Evolutionary conservation across 2,888 invertebrate species (phyloP), one percentile per base, ranked within the genome.

Genomic region (Campaea margaritaria): DNA sequence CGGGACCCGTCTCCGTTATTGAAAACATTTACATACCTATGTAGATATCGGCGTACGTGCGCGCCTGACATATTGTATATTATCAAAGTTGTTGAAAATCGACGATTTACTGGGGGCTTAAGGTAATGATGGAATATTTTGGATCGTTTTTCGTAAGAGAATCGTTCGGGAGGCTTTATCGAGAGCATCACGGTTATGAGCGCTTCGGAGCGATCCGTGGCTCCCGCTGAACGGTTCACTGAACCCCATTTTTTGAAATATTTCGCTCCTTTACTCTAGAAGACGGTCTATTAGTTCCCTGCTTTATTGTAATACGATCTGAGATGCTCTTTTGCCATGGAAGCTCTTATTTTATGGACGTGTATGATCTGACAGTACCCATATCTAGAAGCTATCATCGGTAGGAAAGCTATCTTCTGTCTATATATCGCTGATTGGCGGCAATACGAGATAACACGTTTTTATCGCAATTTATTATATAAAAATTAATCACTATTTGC

Each of bases 21-120:
- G 88, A 86, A 87, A 88, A 86, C 82, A 88, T 88, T 87, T 87
- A 85, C 89, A 89, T 89, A 87, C 85, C 81, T 83, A 86, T 86
- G 85, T 80, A 49, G 53, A 75, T 80, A 81, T 79, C 77, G 66
- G 56, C 50, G 61, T 65, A 72, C 70, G 65, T 71, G 54, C 72
- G 28, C 75, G 68, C 73, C 74, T 76, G 79, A 76, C 82, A 83
- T 82, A 83, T 83, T 83, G 83, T 78, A 75, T 81, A 82, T 81
- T 81, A 81, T 81, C 82, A 74, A 79, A 81, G 76, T 79, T 75
- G 75, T 66, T 58, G 77, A 81, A 78, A 82, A 80, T 82, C 81
- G 82, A 62, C 83, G 81, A 82, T 82, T 81, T 81, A 82, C 80
- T 75, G 69, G 74, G 67, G 73, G 72, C 76, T 82, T 81, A 80